Evolutionary conservation across 2,888 invertebrate genomes (phyloP), one percentile per base, ranked within the genome.

Genomic region (Byasa hedistus): DNA sequence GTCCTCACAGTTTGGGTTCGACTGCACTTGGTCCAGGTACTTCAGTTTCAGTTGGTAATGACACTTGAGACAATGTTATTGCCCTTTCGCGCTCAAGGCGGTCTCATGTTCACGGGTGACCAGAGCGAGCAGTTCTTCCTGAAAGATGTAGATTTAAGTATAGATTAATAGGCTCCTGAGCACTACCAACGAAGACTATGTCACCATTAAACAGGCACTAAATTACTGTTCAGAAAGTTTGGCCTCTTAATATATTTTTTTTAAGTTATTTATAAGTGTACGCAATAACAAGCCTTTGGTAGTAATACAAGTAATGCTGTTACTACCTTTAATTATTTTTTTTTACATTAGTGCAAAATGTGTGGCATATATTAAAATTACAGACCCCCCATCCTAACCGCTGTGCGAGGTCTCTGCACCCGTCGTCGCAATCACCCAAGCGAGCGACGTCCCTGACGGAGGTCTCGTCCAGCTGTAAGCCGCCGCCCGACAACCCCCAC

Each of bases 381-480:
- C 93, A 90, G 78, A 95, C 95, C 72, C 93, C 94, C 96, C 96
- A 97, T 1, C 96, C 97, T 5, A 98, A 92, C 74, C 94, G 93
- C 52, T 95, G 94, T 2, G 96, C 96, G 10, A 98, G 83, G 44
- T 94, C 88, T 76, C 92, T 90, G 76, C 96, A 96, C 0, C 96
- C 96, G 58, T 95, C 94, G 81, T 98, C 97, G 81, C 97, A 97
- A 79, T 96, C 95, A 0, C 97, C 97, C 23, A 96, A 90, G 83
- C 94, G 94, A 1, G 95, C 95, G n/a, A 97, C 95, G 82, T 98
- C 97, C 3, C 97, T 91, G 0, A 94, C 93, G 36, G 93, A 87
- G 88, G 91, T 69, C 48, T 92, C 92, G 73, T 96, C 95, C 75
- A 96, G 94, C 72, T 94, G 93, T 68, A 97, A 83, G 0, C 95